Evolutionary conservation across 1,140 invertebrate species (phyloP).

Genomic region (Drosophila busckii): DNA sequence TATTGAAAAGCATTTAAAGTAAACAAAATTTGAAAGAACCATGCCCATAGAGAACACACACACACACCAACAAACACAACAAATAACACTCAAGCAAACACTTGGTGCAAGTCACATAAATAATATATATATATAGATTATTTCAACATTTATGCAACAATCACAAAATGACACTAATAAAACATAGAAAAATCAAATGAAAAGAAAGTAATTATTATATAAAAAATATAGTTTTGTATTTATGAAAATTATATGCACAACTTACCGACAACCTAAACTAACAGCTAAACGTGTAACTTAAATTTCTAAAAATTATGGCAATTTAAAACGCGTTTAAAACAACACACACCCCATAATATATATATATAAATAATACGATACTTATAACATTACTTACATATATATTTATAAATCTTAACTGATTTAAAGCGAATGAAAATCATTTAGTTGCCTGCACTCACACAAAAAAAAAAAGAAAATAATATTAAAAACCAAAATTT

Average conservation of each 20-base stretch:
- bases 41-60: constrained; percentile 3
- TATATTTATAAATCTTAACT: constrained; percentile 12
- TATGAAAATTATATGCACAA: too few relatives aligned
- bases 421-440: constrained; percentile 30
- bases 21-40: background rate
- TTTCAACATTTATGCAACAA: too few relatives aligned
- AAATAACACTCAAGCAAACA: constrained; percentile 28
- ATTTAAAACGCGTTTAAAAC: constrained; percentile 71
- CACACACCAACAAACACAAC: constrained; percentile 12
- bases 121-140: too few relatives aligned
- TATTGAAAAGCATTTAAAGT: too few relatives aligned
- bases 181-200: too few relatives aligned
- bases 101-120: too few relatives aligned
- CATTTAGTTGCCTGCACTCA: constrained; percentile 27
- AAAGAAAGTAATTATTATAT: too few relatives aligned
- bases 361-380: constrained; percentile 22
- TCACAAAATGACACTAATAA: too few relatives aligned
- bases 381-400: constrained; percentile 18
- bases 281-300: constrained; percentile 62
- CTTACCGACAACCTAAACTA: constrained; percentile 3
- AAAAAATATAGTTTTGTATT: too few relatives aligned
- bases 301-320: constrained; percentile 75
- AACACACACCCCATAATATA: constrained; percentile 19
- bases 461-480: constrained; percentile 4
- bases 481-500: constrained; percentile 14